phyloP scores from a whole-genome alignment of 2,797 vertebrate species.

The Adelosebastes latens region DNA sequence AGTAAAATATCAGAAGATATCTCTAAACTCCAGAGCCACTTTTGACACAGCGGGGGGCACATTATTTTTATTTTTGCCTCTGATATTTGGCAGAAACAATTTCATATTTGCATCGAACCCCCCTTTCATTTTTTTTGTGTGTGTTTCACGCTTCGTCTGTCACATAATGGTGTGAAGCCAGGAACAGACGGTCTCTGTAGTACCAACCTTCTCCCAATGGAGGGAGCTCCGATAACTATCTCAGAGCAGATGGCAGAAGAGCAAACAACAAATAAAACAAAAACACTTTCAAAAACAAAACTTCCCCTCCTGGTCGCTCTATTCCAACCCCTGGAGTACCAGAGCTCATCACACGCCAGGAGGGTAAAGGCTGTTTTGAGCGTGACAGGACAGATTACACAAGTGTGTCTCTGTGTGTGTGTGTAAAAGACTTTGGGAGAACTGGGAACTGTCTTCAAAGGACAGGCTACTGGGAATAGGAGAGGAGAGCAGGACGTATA shows the following conservation, averaged over 20 bases:
- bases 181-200: conserved; percentile 72
- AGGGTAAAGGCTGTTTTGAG: conserved; percentile 10
- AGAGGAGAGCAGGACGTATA: conserved; percentile 15
- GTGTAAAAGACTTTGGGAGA: conserved; percentile 13
- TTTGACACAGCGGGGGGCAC: background rate
- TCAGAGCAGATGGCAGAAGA: conserved; percentile 75
- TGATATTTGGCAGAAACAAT: conserved; percentile 21
- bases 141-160: conserved; percentile 69
- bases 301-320: conserved; percentile 25
- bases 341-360: conserved; percentile 51
- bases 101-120: conserved; percentile 4
- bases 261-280: conserved; percentile 27
- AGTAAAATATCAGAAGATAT: conserved; percentile 1
- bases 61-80: background rate
- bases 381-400: conserved; percentile 5
- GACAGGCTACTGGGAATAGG: conserved; percentile 33
- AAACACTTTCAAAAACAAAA: background rate
- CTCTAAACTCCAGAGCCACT: conserved; percentile 5
- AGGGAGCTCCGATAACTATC: conserved; percentile 59
- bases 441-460: conserved; percentile 53
- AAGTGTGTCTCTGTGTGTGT: background rate
- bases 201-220: conserved; percentile 63
- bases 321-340: conserved; percentile 57
- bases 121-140: conserved; percentile 14
- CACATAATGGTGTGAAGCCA: conserved; percentile 49